Base-by-base conservation (phyloP, 2,113 vertebrate species). In the Phrynocephalus versicolor region DNA sequence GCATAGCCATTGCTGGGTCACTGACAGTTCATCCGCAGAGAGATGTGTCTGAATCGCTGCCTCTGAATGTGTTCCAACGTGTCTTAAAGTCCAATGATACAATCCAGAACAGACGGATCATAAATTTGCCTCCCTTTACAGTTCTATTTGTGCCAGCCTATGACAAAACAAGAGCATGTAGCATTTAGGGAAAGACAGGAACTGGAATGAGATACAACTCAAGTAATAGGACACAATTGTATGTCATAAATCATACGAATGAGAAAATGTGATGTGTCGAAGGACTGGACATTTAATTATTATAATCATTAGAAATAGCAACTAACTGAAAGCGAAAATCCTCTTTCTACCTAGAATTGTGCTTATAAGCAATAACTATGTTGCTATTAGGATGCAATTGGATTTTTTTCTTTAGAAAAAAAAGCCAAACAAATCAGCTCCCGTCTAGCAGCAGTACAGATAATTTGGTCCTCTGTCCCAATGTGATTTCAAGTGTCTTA, bases 271-370 rank as follows among this genome's bases (percentile, higher is more conserved):
- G 85, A 84, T 76, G 81, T 94, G 89, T 91, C 90, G 89, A 88
- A 69, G 84, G 90, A 87, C 70, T 89, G 93, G 92, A 93, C 83
- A 88, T 93, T 94, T 92, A 92, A 93, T 94, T 93, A 94, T 85
- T 89, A 89, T 88, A 91, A 92, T 87, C 76, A 87, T 85, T 91
- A 93, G 88, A 92, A 94, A 93, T 64, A 90, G 79, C 85, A 90
- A 90, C 83, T 92, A 92, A 93, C 80, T 93, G 88, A 86, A 94
- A 93, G 85, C 88, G 93, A 93, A 89, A 60, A 92, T 78, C 85
- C 62, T 88, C 77, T 93, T 86, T 95, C 85, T 90, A 90, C 92
- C 88, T 92, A 84, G 89, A 93, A 88, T 87, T 80, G 87, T 70
- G 69, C 45, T 92, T 86, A 84, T 71, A 86, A 92, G 93, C 89